Evolutionary conservation across 2,888 invertebrate genomes (phyloP).

Genomic region (Orthosia gothica): DNA sequence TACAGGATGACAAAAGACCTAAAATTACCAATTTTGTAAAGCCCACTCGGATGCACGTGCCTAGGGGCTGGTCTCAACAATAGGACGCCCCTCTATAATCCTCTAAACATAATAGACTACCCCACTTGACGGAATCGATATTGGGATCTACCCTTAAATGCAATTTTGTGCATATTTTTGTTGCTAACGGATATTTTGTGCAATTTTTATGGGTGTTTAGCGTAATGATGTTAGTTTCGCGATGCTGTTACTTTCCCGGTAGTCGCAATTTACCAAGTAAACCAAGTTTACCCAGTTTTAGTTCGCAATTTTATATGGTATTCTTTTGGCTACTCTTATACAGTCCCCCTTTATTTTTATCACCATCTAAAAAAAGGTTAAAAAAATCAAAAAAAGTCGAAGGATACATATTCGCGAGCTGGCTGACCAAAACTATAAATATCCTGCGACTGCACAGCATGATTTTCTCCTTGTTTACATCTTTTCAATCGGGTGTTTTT

Average conservation of each 20-base stretch:
- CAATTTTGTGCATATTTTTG: slow-evolving; percentile 51
- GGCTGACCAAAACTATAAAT: too few species aligned
- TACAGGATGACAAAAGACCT: slow-evolving; percentile 50
- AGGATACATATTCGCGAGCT: too few species aligned
- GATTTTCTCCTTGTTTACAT: too few species aligned
- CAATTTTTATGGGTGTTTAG: slow-evolving; percentile 12
- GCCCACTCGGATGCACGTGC: slow-evolving; percentile 61
- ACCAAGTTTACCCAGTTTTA: too few species aligned
- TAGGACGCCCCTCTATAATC: slow-evolving; percentile 68
- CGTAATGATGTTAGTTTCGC: not conserved
- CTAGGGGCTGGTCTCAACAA: slow-evolving; percentile 63
- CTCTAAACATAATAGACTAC: slow-evolving; percentile 63
- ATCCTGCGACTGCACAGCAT: too few species aligned
- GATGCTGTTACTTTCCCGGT: not conserved
- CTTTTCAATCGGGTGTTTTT: too few species aligned
- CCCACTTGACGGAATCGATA: slow-evolving; percentile 66
- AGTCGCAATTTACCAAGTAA: not conserved
- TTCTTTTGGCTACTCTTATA: not conserved
- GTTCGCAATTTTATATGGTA: not conserved
- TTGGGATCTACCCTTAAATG: slow-evolving; percentile 43
- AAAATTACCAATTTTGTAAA: slow-evolving; percentile 48
- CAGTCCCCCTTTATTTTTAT: too few species aligned
- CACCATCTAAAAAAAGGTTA: too few species aligned
- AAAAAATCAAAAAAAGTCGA: too few species aligned
- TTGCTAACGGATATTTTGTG: slow-evolving; percentile 37